phyloP scores from a whole-genome alignment of 2,797 vertebrate species.

The Sebastes glaucus region DNA sequence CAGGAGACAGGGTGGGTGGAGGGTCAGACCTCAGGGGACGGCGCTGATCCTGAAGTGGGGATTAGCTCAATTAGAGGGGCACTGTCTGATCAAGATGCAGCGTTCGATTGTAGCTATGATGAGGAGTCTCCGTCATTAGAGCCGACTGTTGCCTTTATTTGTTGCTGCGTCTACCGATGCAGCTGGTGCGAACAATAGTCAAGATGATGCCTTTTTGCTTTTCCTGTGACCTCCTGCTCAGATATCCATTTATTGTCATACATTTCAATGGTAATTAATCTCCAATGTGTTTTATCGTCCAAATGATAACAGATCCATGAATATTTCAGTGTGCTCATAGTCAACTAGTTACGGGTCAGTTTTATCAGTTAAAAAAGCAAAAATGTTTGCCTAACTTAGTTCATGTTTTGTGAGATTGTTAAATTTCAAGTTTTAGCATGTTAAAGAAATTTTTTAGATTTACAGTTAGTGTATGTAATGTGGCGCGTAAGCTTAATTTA shows the following conservation, averaged over 20 bases:
- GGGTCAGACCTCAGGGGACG: slow-evolving; percentile 78
- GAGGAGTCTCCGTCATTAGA: slow-evolving; percentile 75
- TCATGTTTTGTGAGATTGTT: background rate
- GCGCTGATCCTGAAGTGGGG: slow-evolving; percentile 92
- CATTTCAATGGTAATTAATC: slow-evolving; percentile 62
- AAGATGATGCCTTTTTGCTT: slow-evolving; percentile 50
- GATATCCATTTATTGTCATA: slow-evolving; percentile 65
- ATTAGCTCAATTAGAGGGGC: slow-evolving; percentile 92
- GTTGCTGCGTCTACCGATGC: slow-evolving; percentile 59
- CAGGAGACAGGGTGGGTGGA: slow-evolving; percentile 56
- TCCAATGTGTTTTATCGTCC: slow-evolving; percentile 36
- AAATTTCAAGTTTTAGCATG: background rate
- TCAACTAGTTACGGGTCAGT: background rate
- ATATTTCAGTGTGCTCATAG: slow-evolving; percentile 54
- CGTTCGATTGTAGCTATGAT: slow-evolving; percentile 55
- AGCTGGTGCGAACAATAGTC: slow-evolving; percentile 68
- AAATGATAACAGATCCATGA: slow-evolving; percentile 53
- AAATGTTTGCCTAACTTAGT: background rate
- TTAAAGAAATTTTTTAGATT: background rate
- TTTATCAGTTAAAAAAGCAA: background rate
- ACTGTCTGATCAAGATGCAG: slow-evolving; percentile 87
- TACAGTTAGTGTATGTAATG: background rate
- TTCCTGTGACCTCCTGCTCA: slow-evolving; percentile 48
- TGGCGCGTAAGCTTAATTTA: background rate
- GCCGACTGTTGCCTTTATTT: slow-evolving; percentile 74